Base-by-base conservation (phyloP, 64 coral and sea anemone genomes). In the Montipora cactus region DNA sequence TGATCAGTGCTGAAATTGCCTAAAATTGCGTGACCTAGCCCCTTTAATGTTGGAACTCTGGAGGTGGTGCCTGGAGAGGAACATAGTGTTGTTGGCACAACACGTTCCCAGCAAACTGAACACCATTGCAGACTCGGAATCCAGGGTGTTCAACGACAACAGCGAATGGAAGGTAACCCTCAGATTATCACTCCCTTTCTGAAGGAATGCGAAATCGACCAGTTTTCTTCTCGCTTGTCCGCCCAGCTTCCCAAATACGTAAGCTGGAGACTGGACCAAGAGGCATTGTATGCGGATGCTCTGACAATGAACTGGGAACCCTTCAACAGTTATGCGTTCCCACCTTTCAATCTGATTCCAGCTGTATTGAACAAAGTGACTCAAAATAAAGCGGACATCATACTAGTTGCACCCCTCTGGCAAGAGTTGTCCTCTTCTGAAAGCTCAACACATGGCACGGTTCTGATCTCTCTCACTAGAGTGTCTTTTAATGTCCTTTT, bases 301-400 rank as follows among this genome's bases (percentile, higher is more conserved):
- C 69, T 89, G 50, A 89, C 48, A 28, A 59, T 89, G 46, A 44
- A 77, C 59, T 89, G 87, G 72, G 37, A 49, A 76, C 87, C 72
- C 49, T 61, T 89, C 72, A 73, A 23, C 50, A 74, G 69, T 14
- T 88, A 88, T 53, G 58, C 59, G 45, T 79, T 79, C 47, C 85
- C 28, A 18, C 85, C 85, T 1, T 75, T 88, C 85, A 67, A 85
- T 44, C 47, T 68, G 1, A 85, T 85, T 4, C 22, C 59, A 45
- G 4, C 8, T n/a, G 81, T 85, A 5, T 61, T 85, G 7, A 44
- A 46, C 81, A 85, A 85, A 69, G 71, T 53, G 16, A 9, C 11
- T 85, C 53, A 44, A 45, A 14, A 84, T 25, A 84, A 25, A 25
- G 23, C 0, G 23, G 23, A 25, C 23, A 25, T 25, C 23, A 25